Evolutionary conservation across 1,140 invertebrate species (phyloP), one percentile per base, ranked within the genome.

Genomic region (Bombyx mandarina): DNA sequence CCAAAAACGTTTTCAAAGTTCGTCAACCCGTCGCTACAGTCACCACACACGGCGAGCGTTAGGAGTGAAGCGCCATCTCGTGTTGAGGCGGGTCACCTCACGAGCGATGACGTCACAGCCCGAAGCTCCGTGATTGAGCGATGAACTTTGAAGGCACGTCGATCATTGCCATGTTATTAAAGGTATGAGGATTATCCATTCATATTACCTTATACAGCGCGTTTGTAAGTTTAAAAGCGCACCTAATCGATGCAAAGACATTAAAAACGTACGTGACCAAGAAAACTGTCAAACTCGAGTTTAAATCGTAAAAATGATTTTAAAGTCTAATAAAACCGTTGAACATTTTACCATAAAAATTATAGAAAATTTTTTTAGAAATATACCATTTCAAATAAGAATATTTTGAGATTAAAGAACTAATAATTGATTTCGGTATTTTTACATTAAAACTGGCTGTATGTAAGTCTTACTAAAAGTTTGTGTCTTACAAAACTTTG

Each of bases 141-240:
- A 85, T 82, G 78, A 80, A 75, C 77, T 74, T 70, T 70, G 71
- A 66, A 61, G 68, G 61, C 62, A 63, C 67, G 81, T 79, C 79
- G 79, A 82, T 82, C 77, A 77, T 71, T 66, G 56, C 66, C 53
- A 68, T 67, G 67, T 77, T 82, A 77, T 78, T 63, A 60, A 65
- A 65, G 67, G 65, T 45, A 60, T 60, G 65, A 67, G 77, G 78
- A 84, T 82, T 75, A 85, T 79, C 78, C 77, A 74, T 77, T 76
- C 67, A 78, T 66, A 73, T 77, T 74, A 69, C 54, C 45, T 48
- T 73, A 65, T 71, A 84, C 68, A 76, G 71, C 62, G 7, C 22
- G 50, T 26, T 6, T 8, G 42, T 9, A 35, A 35, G 2, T 35
- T 35, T 35, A 51, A 26, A 51, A 35, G 8, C 26, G 2, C 7